Evolutionary conservation across 2,888 invertebrate genomes (phyloP), one percentile per base, ranked within the genome.

Genomic region (Drosophila rubida): DNA sequence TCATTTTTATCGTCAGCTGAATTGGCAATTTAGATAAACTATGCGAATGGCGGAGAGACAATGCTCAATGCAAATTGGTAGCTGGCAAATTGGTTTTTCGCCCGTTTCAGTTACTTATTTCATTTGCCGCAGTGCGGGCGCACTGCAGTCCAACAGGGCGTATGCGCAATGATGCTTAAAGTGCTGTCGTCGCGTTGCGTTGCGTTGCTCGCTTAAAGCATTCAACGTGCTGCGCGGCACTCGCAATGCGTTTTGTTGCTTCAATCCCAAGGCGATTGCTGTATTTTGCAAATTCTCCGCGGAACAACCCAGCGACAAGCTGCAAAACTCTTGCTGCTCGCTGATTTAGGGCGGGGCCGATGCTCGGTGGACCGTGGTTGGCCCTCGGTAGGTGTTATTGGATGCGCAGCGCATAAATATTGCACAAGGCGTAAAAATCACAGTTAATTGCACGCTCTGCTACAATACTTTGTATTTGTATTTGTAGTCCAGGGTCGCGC

Each of bases 401-500:
- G 68, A 49, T 42, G 53, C 49, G 49, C 42, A 53, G 58, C 51
- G 62, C 69, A 81, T 87, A 78, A 81, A 75, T 87, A 85, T 72
- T 68, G 69, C 69, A 51, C 49, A 53, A 35, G 39, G 63, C 76
- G 78, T 82, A 70, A 85, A 76, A 79, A 80, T 86, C 83, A 67
- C 63, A 78, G 71, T 85, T 84, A 84, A 86, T 87, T 82, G 80
- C 71, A 64, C 58, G 54, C 57, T 75, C 64, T 78, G 83, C 67
- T 67, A 78, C 83, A n/a, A n/a, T n/a, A n/a, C n/a, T n/a, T n/a
- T n/a, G n/a, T n/a, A n/a, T n/a, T n/a, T n/a, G n/a, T n/a, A n/a
- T 67, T 82, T 87, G 88, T 86, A 63, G 77, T 25, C 32, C 42
- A 58, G 30, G 53, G 59, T 23, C 32, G 19, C 19, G 50, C 49